These are phyloP conservation scores for Anabacerthia variegaticeps DNA, from an alignment of 2,797 vertebrate species.

Conservation along the genomic window DNA sequence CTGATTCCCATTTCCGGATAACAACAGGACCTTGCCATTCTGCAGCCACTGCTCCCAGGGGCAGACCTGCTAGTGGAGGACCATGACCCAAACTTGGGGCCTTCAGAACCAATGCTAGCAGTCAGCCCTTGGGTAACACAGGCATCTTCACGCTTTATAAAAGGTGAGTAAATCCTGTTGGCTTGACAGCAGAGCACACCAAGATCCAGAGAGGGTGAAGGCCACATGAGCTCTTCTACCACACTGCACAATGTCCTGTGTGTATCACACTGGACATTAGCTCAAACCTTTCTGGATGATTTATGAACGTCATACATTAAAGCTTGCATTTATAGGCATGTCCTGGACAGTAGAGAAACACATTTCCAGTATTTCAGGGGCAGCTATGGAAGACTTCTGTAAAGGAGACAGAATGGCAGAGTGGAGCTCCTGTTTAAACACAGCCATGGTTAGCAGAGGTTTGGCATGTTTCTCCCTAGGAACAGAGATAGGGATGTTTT, in stretches of 20 bases:
- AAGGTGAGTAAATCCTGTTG: background rate
- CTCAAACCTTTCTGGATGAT: background rate
- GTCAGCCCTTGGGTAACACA: background rate
- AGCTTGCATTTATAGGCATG: background rate
- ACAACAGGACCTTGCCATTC: background rate
- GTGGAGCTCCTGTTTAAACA: background rate
- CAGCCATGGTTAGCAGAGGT: background rate
- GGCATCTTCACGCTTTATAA: background rate
- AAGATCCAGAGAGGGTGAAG: background rate
- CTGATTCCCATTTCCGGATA: rapidly evolving
- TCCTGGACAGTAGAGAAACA: background rate
- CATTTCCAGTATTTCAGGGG: background rate
- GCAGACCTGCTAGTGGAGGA: background rate
- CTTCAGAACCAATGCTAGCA: background rate
- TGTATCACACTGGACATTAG: background rate
- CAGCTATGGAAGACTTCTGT: background rate
- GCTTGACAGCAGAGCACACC: background rate
- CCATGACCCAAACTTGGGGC: background rate
- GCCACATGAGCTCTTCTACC: background rate
- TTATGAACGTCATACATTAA: background rate
- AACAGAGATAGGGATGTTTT: background rate
- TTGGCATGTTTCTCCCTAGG: background rate
- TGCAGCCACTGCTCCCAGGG: background rate
- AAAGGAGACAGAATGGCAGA: background rate
- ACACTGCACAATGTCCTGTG: background rate